Conservation (phyloP, 1,140 invertebrate species). For the Dendrolimus kikuchii region DNA sequence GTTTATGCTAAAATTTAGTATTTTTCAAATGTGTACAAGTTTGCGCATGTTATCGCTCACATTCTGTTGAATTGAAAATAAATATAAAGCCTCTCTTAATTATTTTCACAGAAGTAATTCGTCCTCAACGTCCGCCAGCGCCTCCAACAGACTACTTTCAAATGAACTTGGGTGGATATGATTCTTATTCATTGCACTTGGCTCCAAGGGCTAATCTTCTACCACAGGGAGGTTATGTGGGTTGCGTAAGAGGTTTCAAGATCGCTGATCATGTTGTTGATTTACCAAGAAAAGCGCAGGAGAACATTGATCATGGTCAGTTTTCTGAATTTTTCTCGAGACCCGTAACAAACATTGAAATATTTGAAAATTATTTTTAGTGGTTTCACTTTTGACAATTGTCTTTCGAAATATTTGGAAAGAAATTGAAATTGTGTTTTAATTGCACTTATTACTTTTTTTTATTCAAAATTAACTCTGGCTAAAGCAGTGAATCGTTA, state of each 20-base stretch:
- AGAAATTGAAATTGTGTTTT: too few species aligned
- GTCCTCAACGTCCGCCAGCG: conserved; percentile 86
- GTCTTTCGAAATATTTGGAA: too few species aligned
- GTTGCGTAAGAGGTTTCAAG: conserved; percentile 91
- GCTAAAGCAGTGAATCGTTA: too few species aligned
- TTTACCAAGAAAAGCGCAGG: conserved; percentile 80
- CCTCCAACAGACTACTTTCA: conserved; percentile 90
- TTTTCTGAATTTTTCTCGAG: conserved; percentile 1
- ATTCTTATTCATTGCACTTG: conserved; percentile 79
- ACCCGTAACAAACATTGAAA: too few species aligned
- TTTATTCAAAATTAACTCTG: too few species aligned
- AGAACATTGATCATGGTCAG: conserved; percentile 80
- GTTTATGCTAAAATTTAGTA: too few species aligned
- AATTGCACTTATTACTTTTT: too few species aligned
- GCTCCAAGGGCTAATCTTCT: conserved; percentile 73
- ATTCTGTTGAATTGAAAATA: conserved; percentile 1
- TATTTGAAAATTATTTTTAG: too few species aligned
- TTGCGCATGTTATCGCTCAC: too few species aligned
- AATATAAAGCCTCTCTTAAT: conserved; percentile 1
- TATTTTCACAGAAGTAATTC: conserved; percentile 81
- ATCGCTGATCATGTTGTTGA: conserved; percentile 86
- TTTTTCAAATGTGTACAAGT: too few species aligned
- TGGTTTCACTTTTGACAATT: too few species aligned
- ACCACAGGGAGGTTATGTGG: conserved; percentile 83
- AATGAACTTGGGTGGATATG: conserved; percentile 91